Conservation (phyloP, 2,888 invertebrate genomes). For the Archaeoteleia sp. region DNA sequence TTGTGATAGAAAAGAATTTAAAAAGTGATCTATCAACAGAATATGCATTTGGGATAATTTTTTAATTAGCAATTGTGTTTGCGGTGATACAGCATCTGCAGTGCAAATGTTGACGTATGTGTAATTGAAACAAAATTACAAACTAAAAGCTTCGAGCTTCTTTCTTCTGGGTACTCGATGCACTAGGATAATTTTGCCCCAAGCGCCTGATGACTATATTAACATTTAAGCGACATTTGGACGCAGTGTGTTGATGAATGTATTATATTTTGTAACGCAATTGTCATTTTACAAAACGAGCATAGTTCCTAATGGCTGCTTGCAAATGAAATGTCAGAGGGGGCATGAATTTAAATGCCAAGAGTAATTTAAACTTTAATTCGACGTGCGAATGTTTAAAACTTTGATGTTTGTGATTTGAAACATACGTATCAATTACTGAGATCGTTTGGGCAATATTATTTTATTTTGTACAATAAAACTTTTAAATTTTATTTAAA, state of each 20-base stretch:
- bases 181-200: conserved; percentile 17
- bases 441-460: too few species aligned
- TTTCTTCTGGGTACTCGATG: conserved; percentile 15
- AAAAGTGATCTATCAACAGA: conserved; percentile 22
- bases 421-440: too few species aligned
- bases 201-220: conserved; percentile 31
- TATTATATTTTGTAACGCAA: conserved; percentile 36
- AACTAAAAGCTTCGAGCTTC: conserved; percentile 15
- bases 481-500: too few species aligned
- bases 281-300: conserved; percentile 37
- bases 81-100: conserved; percentile 17
- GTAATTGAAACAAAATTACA: conserved; percentile 42
- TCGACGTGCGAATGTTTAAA: too few species aligned
- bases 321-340: conserved; percentile 34
- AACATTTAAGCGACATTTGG: conserved; percentile 45
- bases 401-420: too few species aligned
- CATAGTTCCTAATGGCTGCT: conserved; percentile 34
- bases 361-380: conserved; percentile 23
- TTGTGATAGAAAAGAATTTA: neutral
- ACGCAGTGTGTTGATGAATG: conserved; percentile 36
- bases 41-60: conserved; percentile 19
- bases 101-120: conserved; percentile 32
- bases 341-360: conserved; percentile 31
- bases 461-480: too few species aligned
- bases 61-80: conserved; percentile 28